Conservation (phyloP, 92 coral and sea anemone species). For the Epizoanthus scotinus region DNA sequence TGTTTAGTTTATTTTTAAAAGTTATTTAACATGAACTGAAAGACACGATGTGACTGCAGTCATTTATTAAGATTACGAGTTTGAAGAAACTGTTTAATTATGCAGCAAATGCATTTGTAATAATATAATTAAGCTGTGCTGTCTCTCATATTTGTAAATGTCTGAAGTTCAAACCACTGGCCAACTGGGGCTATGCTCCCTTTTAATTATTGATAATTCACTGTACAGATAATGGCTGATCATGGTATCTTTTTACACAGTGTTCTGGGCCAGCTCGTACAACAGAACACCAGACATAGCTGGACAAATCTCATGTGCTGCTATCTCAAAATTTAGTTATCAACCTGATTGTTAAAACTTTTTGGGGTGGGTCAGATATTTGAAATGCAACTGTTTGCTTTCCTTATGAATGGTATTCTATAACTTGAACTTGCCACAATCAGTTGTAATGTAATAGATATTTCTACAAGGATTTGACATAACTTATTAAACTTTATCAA, state of each 20-base stretch:
- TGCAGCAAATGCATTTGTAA: too few relatives aligned
- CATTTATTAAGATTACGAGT: too few relatives aligned
- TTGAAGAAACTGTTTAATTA: too few relatives aligned
- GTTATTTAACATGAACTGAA: conserved; percentile 8
- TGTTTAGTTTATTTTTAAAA: not conserved
- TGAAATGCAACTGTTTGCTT: not conserved
- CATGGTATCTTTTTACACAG: not conserved
- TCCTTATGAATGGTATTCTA: not conserved
- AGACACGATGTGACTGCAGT: too few relatives aligned
- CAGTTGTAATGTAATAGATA: not conserved
- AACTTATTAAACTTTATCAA: conserved; percentile 4
- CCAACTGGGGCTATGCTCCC: not conserved
- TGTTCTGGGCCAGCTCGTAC: not conserved
- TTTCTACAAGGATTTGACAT: conserved; percentile 27
- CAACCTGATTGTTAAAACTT: too few relatives aligned
- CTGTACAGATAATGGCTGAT: conserved; percentile 18
- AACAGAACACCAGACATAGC: too few relatives aligned
- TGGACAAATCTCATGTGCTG: too few relatives aligned
- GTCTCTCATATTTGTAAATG: too few relatives aligned
- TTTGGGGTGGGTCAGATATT: too few relatives aligned
- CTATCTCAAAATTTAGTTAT: too few relatives aligned
- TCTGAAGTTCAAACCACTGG: too few relatives aligned
- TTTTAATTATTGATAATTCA: not conserved
- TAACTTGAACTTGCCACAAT: not conserved
- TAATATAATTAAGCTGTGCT: too few relatives aligned